Conservation (phyloP, 1,140 invertebrate species). For the Lepidurus packardi region DNA sequence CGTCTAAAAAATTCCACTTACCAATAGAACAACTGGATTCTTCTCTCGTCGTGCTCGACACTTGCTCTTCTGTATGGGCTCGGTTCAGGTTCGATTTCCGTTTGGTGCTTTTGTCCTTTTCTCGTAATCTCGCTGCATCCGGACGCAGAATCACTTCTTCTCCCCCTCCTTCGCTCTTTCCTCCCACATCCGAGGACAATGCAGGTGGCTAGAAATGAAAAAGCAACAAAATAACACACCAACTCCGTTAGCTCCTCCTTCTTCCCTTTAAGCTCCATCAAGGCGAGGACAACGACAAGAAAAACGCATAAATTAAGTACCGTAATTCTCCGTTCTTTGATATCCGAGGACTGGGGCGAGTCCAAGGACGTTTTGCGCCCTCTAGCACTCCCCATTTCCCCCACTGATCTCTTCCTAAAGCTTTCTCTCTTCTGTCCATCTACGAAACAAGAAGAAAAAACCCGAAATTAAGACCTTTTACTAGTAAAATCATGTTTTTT, state of each 20-base stretch:
- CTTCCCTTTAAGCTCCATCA: background rate
- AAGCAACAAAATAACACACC: background rate
- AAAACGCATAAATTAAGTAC: background rate
- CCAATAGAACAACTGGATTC: slow-evolving; percentile 5
- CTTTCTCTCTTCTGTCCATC: slow-evolving; percentile 23
- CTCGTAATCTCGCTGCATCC: slow-evolving; percentile 26
- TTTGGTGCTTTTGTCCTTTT: slow-evolving; percentile 57
- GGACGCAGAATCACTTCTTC: slow-evolving; percentile 29
- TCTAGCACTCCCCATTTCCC: background rate
- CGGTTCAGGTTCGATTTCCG: slow-evolving; percentile 60
- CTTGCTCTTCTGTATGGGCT: slow-evolving; percentile 52
- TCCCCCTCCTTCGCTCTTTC: background rate
- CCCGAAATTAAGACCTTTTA: background rate
- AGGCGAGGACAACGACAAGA: background rate
- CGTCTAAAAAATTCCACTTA: background rate
- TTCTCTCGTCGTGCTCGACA: slow-evolving; percentile 38
- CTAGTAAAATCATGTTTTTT: background rate
- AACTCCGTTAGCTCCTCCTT: background rate
- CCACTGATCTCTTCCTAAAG: background rate
- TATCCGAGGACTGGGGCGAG: background rate
- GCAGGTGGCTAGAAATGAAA: background rate
- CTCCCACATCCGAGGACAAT: background rate
- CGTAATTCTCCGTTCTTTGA: slow-evolving; percentile 14
- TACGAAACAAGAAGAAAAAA: background rate
- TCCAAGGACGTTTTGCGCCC: background rate